Conservation (phyloP, 2,888 invertebrate species). For the Himalopsyche tibetana region DNA sequence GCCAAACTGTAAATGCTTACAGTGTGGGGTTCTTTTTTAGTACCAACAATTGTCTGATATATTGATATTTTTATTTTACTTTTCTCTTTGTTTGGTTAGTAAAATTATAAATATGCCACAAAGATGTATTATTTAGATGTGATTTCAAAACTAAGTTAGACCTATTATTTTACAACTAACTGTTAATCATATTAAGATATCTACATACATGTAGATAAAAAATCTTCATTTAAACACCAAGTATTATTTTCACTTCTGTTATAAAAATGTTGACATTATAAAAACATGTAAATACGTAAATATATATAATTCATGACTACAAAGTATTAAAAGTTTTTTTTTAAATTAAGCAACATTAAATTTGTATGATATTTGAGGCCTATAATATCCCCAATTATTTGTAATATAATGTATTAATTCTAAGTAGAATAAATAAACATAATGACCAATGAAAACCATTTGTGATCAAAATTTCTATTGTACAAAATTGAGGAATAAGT, state of each 20-base stretch:
- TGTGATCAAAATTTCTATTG: constrained; percentile 80
- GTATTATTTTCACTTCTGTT: constrained; percentile 17
- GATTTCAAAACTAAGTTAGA: too few species aligned
- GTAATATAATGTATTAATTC: constrained; percentile 34
- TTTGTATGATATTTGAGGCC: constrained; percentile 34
- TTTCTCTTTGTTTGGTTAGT: too few species aligned
- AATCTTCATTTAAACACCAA: too few species aligned
- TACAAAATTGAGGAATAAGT: constrained; percentile 76
- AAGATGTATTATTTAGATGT: too few species aligned
- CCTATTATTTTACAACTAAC: too few species aligned
- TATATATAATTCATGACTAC: constrained; percentile 25
- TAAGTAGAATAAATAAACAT: constrained; percentile 68
- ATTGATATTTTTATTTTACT: too few species aligned
- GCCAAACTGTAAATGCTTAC: too few species aligned
- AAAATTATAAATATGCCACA: too few species aligned
- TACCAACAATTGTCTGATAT: too few species aligned
- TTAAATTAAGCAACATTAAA: constrained; percentile 47
- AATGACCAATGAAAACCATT: constrained; percentile 80
- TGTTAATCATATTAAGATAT: too few species aligned
- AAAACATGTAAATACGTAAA: constrained; percentile 8
- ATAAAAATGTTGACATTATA: neutral
- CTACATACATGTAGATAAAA: too few species aligned
- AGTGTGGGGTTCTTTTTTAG: too few species aligned
- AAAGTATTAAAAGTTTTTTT: constrained; percentile 21
- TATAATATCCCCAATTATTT: constrained; percentile 36